A percentile compares a stretch with the other conserved stretches of the same genome.
These are phyloP conservation scores for Miniopterus natalensis DNA, from an alignment of 2,113 vertebrate species.

Conservation along the genomic window DNA sequence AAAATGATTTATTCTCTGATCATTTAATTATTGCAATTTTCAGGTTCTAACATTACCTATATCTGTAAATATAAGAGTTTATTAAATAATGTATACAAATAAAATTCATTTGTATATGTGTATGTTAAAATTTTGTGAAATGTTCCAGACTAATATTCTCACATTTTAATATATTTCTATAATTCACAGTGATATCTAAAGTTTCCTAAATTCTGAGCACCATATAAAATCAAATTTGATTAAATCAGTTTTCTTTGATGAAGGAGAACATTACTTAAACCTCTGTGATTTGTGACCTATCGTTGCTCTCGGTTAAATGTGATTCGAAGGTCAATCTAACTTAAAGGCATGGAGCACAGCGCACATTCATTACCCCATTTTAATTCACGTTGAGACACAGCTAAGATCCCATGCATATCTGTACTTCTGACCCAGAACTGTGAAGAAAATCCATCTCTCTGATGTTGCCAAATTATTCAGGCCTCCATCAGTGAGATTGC, in stretches of 20 bases:
- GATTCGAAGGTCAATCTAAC: conserved; percentile 86
- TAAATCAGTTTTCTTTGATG: conserved; percentile 83
- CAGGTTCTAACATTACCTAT: not conserved
- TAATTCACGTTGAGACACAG: conserved; percentile 85
- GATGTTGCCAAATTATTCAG: conserved; percentile 72
- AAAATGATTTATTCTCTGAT: conserved; percentile 40
- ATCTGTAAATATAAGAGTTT: not conserved
- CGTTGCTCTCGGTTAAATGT: conserved; percentile 85
- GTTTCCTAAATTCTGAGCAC: conserved; percentile 81
- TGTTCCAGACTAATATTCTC: not conserved
- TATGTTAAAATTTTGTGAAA: conserved; percentile 25
- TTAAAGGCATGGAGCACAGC: conserved; percentile 81
- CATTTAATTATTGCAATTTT: not conserved
- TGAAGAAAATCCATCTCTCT: conserved; percentile 84
- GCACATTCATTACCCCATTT: conserved; percentile 87
- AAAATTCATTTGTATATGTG: not conserved
- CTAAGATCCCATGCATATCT: conserved; percentile 81
- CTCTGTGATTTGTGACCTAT: conserved; percentile 87
- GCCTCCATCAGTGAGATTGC: conserved; percentile 66
- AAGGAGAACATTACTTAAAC: conserved; percentile 85
- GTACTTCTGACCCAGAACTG: conserved; percentile 83
- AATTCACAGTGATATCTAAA: conserved; percentile 73
- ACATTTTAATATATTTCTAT: conserved; percentile 55
- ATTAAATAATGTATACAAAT: conserved; percentile 2
- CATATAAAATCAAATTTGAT: conserved; percentile 83